Percentiles rank a stretch among this genome's conserved stretches.
Evolutionary conservation across 35 echinoderm and acorn worm species (phyloP).

Genomic region (Apostichopus californicus): DNA sequence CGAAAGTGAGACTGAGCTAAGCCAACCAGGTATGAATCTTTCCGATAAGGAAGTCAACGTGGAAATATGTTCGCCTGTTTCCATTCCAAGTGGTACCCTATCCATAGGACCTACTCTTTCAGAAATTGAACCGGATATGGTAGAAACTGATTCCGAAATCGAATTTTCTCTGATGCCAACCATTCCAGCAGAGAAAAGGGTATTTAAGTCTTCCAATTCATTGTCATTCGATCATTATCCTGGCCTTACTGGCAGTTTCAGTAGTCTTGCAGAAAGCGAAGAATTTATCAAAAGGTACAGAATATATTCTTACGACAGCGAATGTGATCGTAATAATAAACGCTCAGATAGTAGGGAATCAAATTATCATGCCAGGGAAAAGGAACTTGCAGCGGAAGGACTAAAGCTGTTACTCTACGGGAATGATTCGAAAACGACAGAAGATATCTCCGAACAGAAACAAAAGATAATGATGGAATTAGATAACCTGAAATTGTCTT

Average conservation of each 20-base stretch:
- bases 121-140: constrained; percentile 48
- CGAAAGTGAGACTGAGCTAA: constrained; percentile 46
- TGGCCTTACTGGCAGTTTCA: background rate
- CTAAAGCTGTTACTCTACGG: constrained; percentile 30
- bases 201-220: background rate
- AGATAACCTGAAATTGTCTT: constrained; percentile 51
- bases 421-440: background rate
- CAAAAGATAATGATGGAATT: constrained; percentile 37
- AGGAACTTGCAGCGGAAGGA: constrained; percentile 21
- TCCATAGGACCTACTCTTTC: constrained; percentile 35
- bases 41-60: background rate
- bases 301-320: constrained; percentile 33
- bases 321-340: background rate
- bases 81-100: background rate
- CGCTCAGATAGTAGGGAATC: constrained; percentile 6
- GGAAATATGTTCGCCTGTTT: constrained; percentile 12
- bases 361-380: background rate
- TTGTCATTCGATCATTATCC: background rate
- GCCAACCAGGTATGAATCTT: background rate
- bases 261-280: constrained; percentile 22
- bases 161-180: constrained; percentile 50
- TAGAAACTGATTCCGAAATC: constrained; percentile 37
- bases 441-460: constrained; percentile 34
- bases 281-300: background rate
- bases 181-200: background rate